Base-by-base conservation (phyloP, 1,140 invertebrate genomes). In the Rhynchophorus ferrugineus region DNA sequence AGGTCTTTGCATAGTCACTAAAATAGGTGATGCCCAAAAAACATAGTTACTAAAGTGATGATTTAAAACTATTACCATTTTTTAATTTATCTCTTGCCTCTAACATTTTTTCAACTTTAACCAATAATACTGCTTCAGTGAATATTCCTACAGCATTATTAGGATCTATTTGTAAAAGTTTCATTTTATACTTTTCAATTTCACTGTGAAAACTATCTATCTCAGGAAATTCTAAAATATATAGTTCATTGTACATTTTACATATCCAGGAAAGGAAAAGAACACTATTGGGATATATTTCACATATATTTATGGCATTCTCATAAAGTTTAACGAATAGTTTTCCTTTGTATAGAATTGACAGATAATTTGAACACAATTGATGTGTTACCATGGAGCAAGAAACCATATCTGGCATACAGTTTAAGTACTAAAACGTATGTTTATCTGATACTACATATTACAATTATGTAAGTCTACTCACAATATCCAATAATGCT, bases 201-300 rank as follows among this genome's bases (percentile, higher is more conserved):
- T 71, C 64, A 20, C 72, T 62, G 13, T 66, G 44, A 56, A 67
- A 57, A 42, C 69, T 59, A 60, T 69, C 60, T 38, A 69, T 37
- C 47, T 74, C 60, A 14, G 58, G 53, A 21, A 68, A 38, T n/a
- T 35, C 49, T 16, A 73, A 61, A 21, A 55, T 55, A 34, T 59
- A 65, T 20, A 64, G 58, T 57, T 83, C 74, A 24, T 71, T 74
- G 60, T 77, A 82, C 1, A 74, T 66, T 63, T 74, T 73, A 60
- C 81, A 82, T 49, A 82, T 75, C 76, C 79, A 82, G 64, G 79
- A 78, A 35, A 78, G 63, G 16, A 77, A 73, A 56, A 71, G 73
- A 24, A 67, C 60, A 60, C 76, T 72, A 0, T 70, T 59, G 2
- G 73, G 69, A 66, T 74, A 79, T 7, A 74, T 51, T 1, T 54